Percentiles rank a stretch among this genome's conserved stretches.
Conservation (phyloP, 2,888 invertebrate species). For the Cryptops parisi region DNA sequence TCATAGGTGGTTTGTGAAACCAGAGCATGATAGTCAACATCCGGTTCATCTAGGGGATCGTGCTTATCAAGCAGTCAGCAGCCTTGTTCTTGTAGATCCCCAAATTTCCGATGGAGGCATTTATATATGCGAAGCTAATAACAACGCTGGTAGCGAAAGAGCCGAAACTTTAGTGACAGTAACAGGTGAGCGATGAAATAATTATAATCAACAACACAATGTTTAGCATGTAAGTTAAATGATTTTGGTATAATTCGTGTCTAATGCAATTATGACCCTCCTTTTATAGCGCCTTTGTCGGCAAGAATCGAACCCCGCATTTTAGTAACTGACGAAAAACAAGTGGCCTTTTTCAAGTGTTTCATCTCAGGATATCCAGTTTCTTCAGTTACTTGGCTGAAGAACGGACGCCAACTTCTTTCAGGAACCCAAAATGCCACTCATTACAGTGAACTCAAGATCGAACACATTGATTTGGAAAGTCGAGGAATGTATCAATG, state of each 20-base stretch:
- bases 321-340: slow-evolving; percentile 85
- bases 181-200: slow-evolving; percentile 25
- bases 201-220: too few species aligned
- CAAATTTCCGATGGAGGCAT: slow-evolving; percentile 26
- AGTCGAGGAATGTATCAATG: slow-evolving; percentile 14
- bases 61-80: slow-evolving; percentile 12
- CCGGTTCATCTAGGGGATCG: slow-evolving; percentile 13
- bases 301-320: slow-evolving; percentile 80
- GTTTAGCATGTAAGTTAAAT: too few species aligned
- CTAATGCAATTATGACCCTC: too few species aligned
- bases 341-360: slow-evolving; percentile 82
- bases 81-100: slow-evolving; percentile 13
- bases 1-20: slow-evolving; percentile 15
- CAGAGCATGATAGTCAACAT: slow-evolving; percentile 4
- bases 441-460: slow-evolving; percentile 3
- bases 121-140: slow-evolving; percentile 30
- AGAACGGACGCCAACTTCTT: slow-evolving; percentile 42
- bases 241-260: too few species aligned
- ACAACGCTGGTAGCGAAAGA: slow-evolving; percentile 27
- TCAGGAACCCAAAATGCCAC: slow-evolving; percentile 6
- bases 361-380: slow-evolving; percentile 72
- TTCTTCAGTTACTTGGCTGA: slow-evolving; percentile 60
- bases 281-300: slow-evolving; percentile 58
- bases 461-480: slow-evolving; percentile 11
- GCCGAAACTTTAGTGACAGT: slow-evolving; percentile 27